Evolutionary conservation across 1,140 invertebrate genomes (phyloP).

Genomic region (Lordiphosa clarofinis): DNA sequence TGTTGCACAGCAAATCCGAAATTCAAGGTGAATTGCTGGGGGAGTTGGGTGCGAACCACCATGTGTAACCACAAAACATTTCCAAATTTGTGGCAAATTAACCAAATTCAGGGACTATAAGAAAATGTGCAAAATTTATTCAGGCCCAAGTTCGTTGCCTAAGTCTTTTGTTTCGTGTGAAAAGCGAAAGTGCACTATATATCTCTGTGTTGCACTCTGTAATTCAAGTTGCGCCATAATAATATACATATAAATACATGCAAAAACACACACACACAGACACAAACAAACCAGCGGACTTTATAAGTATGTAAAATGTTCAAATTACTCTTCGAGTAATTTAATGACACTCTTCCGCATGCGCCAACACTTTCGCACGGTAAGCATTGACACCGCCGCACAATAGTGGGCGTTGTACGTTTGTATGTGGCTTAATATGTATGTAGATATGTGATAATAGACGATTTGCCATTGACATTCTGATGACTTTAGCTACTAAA

Average conservation of each 20-base stretch:
- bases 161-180: constrained; percentile 52
- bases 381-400: constrained; percentile 38
- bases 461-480: constrained; percentile 34
- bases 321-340: constrained; percentile 51
- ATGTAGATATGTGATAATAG: constrained; percentile 7
- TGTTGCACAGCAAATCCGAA: no score
- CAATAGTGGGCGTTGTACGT: background rate
- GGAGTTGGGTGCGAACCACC: constrained; percentile 12
- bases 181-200: constrained; percentile 56
- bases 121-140: constrained; percentile 35
- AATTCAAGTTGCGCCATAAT: constrained; percentile 48
- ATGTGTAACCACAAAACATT: constrained; percentile 25
- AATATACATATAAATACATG: constrained; percentile 8
- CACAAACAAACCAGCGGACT: no score
- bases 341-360: constrained; percentile 62
- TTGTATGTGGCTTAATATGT: background rate
- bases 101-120: constrained; percentile 23
- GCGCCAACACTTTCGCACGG: constrained; percentile 43
- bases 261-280: constrained; percentile 2
- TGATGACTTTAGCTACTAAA: no score
- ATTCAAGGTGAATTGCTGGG: constrained; percentile 49
- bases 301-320: constrained; percentile 23
- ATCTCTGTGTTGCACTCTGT: constrained; percentile 25
- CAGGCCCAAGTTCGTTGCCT: constrained; percentile 47
- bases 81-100: constrained; percentile 39